Evolutionary conservation across 2,797 vertebrate species (phyloP).

Genomic region (Microtus obscurus): DNA sequence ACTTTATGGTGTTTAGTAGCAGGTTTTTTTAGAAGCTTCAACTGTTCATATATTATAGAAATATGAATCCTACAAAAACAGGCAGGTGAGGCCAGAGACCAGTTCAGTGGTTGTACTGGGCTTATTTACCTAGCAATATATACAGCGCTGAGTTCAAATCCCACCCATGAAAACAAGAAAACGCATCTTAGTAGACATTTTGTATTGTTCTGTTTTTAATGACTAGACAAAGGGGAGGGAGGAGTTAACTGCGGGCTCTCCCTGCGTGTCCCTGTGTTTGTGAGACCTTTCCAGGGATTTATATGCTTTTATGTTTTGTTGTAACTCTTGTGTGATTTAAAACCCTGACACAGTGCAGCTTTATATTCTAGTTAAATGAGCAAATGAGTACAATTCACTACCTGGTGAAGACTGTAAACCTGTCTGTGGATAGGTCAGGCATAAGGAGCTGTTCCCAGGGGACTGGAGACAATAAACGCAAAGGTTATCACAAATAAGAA

Average conservation of each 20-base stretch:
- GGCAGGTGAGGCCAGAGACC: too few species aligned
- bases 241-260: slow-evolving; percentile 2
- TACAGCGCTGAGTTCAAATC: not conserved
- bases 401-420: slow-evolving; percentile 66
- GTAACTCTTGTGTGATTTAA: slow-evolving; percentile 74
- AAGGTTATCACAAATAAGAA: slow-evolving; percentile 74
- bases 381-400: slow-evolving; percentile 68
- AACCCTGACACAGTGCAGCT: slow-evolving; percentile 65
- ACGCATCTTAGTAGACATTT: not conserved
- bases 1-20: slow-evolving; percentile 3
- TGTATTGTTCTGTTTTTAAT: slow-evolving; percentile 48
- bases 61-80: slow-evolving; percentile 1
- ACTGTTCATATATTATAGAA: slow-evolving; percentile 25
- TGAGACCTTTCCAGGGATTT: slow-evolving; percentile 64
- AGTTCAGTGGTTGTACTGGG: not conserved
- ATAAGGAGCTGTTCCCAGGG: slow-evolving; percentile 60
- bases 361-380: slow-evolving; percentile 75
- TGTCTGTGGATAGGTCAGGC: slow-evolving; percentile 78
- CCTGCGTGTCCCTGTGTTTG: not conserved
- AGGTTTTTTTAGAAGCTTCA: slow-evolving; percentile 1
- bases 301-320: slow-evolving; percentile 52
- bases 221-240: not conserved
- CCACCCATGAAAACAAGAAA: not conserved
- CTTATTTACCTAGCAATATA: not conserved
- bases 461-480: slow-evolving; percentile 73